These are phyloP conservation scores for Eristalinus aeneus DNA, from an alignment of 2,888 invertebrate genomes.

Conservation along the genomic window DNA sequence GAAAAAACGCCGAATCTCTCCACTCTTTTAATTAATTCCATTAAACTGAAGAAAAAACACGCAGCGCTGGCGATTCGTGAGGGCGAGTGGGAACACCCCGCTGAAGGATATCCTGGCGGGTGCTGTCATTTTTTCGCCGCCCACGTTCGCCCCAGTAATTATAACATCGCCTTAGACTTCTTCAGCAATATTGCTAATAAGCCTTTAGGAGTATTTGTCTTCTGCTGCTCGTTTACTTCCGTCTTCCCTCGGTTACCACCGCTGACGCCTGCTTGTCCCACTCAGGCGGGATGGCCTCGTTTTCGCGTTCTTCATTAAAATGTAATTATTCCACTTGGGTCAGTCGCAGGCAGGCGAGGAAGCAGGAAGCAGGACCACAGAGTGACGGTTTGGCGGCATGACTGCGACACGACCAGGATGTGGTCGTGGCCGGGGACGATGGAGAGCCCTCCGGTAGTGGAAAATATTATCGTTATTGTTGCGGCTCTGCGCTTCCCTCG, in stretches of 20 bases:
- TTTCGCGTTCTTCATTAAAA: conserved; percentile 64
- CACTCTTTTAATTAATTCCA: conserved; percentile 67
- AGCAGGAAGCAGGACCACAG: conserved; percentile 18
- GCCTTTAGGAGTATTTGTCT: conserved; percentile 61
- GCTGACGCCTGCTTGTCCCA: not conserved
- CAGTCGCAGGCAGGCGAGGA: conserved; percentile 9
- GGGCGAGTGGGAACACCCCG: not conserved
- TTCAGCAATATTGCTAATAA: conserved; percentile 64
- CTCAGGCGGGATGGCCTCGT: not conserved
- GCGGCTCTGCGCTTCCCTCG: conserved; percentile 45
- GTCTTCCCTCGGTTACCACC: not conserved
- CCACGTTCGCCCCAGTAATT: conserved; percentile 42
- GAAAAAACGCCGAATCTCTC: conserved; percentile 38
- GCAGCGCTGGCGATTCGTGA: not conserved
- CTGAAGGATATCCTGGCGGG: conserved; percentile 39
- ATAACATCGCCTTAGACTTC: conserved; percentile 64
- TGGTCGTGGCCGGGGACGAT: not conserved
- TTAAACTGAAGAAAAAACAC: conserved; percentile 35
- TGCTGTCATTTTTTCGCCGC: conserved; percentile 45
- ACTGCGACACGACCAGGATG: not conserved
- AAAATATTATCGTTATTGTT: conserved; percentile 54
- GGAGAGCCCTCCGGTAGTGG: conserved; percentile 5
- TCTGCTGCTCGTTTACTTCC: conserved; percentile 28
- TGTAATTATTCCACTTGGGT: conserved; percentile 65
- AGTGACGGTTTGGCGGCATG: not conserved